Evolutionary conservation across 2,888 invertebrate genomes (phyloP), one percentile per base, ranked within the genome.

Genomic region (Graphium colonna): DNA sequence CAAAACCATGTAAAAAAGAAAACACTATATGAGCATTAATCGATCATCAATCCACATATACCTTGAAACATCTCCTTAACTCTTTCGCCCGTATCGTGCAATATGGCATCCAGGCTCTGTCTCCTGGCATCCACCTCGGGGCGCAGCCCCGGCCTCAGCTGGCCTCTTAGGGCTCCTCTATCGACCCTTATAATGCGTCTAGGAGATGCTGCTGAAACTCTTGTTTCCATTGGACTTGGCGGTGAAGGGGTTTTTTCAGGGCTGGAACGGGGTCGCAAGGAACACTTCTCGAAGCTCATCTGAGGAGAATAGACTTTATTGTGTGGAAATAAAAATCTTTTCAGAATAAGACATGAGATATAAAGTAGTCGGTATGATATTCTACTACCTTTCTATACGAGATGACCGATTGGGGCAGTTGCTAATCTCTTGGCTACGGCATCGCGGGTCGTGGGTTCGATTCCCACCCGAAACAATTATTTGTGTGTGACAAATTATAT

Each of bases 51-150:
- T n/a, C n/a, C n/a, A n/a, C n/a, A 36, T 36, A 9, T 26, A 70
- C 95, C 95, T 73, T 95, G 95, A 62, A 95, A 93, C 68, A 95
- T 93, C 80, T 95, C 96, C 77, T 95, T 95, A 57, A 96, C 93
- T 69, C 94, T 93, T 76, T 95, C 95, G 33, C 95, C 92, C 0
- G 95, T 95, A 60, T 95, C 95, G 31, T 92, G 92, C 70, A 95
- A 91, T 17, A 95, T 73, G 56, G 94, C 93, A 67, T 96, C 95
- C 28, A 96, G 81, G 59, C 95, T 95, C 76, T 95, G 95, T 17
- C 95, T 82, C 46, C 94, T 84, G 53, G 75, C 75, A 13, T 64
- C 65, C 43, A 80, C 54, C 55, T 81, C 80, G 0, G 77, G 77
- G 0, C 73, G 57, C 31, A 78, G 56, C 42, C 61, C 60, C 0